Percentiles rank a stretch among this genome's conserved stretches.
phyloP scores from a whole-genome alignment of 2,888 invertebrate species.

The Lithosia quadra region DNA sequence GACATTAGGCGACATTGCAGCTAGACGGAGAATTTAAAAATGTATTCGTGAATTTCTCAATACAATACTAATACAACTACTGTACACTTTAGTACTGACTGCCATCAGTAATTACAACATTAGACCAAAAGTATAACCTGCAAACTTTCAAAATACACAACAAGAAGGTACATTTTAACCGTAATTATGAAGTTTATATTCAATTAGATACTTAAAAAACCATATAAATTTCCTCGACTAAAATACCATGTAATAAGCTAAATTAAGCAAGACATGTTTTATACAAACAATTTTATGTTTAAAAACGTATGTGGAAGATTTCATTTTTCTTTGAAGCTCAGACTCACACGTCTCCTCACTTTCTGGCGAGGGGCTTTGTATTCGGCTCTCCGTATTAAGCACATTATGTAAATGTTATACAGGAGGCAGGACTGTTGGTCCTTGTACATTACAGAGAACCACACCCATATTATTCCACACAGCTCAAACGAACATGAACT shows the following conservation, averaged over 20 bases:
- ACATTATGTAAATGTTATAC: constrained; percentile 84
- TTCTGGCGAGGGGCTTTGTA: constrained; percentile 75
- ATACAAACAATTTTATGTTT: constrained; percentile 59
- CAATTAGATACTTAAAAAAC: constrained; percentile 46
- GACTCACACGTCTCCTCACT: constrained; percentile 67
- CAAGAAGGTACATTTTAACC: neutral
- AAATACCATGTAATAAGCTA: constrained; percentile 68
- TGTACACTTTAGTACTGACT: too few species aligned
- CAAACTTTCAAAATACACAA: neutral
- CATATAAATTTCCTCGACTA: constrained; percentile 52
- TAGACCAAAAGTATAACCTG: neutral
- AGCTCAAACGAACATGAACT: constrained; percentile 47
- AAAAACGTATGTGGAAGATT: constrained; percentile 60
- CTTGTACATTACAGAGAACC: constrained; percentile 70
- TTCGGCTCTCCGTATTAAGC: constrained; percentile 77
- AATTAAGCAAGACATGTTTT: constrained; percentile 60
- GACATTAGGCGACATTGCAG: too few species aligned
- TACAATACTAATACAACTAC: too few species aligned
- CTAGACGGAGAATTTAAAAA: too few species aligned
- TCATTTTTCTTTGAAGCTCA: constrained; percentile 68
- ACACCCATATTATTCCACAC: constrained; percentile 72
- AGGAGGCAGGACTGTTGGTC: constrained; percentile 73
- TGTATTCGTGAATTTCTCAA: too few species aligned
- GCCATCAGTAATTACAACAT: too few species aligned
- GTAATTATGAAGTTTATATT: constrained; percentile 37